Percentiles rank a stretch among this genome's conserved stretches.
Evolutionary conservation across 1,140 invertebrate genomes (phyloP).

Genomic region (Musca vetustissima): DNA sequence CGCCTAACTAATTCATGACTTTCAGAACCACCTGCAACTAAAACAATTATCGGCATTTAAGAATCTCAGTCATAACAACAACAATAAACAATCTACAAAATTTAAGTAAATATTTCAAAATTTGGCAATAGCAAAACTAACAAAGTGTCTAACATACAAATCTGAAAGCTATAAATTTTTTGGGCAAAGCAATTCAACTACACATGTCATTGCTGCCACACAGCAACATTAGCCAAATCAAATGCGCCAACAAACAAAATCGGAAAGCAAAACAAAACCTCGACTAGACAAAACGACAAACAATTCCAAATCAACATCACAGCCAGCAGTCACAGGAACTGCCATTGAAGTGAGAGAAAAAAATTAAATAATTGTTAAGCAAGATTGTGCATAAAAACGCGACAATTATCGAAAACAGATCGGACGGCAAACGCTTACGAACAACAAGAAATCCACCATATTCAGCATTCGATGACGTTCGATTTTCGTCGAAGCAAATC

Average conservation of each 20-base stretch:
- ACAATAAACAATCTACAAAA: too few relatives aligned
- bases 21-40: too few relatives aligned
- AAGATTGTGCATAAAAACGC: conserved; percentile 1
- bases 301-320: conserved; percentile 2
- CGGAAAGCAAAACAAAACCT: not conserved
- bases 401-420: conserved; percentile 17
- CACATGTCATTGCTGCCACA: conserved; percentile 14
- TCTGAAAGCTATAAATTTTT: not conserved
- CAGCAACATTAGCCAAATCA: not conserved
- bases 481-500: conserved; percentile 26
- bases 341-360: too few relatives aligned
- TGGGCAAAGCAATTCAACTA: conserved; percentile 1
- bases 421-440: not conserved
- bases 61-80: too few relatives aligned
- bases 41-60: too few relatives aligned
- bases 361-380: conserved; percentile 29
- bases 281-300: not conserved
- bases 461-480: conserved; percentile 11
- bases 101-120: too few relatives aligned
- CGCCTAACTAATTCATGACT: too few relatives aligned
- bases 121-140: too few relatives aligned
- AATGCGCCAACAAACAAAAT: not conserved
- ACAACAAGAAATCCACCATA: conserved; percentile 1
- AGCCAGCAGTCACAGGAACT: conserved; percentile 13
- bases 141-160: too few relatives aligned